Evolutionary conservation across 2,888 invertebrate genomes (phyloP).

Genomic region (Drosophila mimetica): DNA sequence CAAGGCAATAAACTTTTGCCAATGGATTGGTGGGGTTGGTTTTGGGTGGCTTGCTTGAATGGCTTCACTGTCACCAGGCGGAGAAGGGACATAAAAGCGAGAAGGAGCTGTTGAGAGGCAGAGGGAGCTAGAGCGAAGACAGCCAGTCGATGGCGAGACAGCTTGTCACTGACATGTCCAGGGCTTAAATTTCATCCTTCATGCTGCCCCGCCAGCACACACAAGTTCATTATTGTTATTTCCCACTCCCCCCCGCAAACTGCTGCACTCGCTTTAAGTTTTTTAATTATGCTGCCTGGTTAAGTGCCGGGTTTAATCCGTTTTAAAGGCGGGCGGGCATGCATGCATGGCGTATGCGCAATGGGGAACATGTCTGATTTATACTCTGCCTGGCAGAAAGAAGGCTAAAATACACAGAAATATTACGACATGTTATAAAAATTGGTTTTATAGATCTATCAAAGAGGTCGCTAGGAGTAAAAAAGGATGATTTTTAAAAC

Average conservation of each 20-base stretch:
- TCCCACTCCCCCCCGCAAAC: background rate
- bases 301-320: conserved; percentile 25
- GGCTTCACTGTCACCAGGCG: conserved; percentile 31
- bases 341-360: conserved; percentile 30
- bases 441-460: background rate
- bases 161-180: conserved; percentile 41
- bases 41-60: conserved; percentile 20
- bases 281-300: conserved; percentile 37
- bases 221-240: conserved; percentile 23
- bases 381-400: background rate
- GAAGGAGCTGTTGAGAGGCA: background rate
- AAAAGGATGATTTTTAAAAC: too few relatives aligned
- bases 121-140: conserved; percentile 9
- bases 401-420: background rate
- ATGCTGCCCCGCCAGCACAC: conserved; percentile 20
- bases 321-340: conserved; percentile 22
- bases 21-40: too few relatives aligned
- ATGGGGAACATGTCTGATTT: conserved; percentile 10
- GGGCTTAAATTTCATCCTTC: conserved; percentile 45
- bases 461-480: too few relatives aligned
- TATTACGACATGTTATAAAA: background rate
- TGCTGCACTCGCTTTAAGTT: conserved; percentile 19
- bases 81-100: background rate
- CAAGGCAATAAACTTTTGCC: conserved; percentile 29
- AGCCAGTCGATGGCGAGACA: conserved; percentile 42